These are phyloP conservation scores for Drosophila prolongata DNA, from an alignment of 2,888 invertebrate genomes.

Conservation along the genomic window DNA sequence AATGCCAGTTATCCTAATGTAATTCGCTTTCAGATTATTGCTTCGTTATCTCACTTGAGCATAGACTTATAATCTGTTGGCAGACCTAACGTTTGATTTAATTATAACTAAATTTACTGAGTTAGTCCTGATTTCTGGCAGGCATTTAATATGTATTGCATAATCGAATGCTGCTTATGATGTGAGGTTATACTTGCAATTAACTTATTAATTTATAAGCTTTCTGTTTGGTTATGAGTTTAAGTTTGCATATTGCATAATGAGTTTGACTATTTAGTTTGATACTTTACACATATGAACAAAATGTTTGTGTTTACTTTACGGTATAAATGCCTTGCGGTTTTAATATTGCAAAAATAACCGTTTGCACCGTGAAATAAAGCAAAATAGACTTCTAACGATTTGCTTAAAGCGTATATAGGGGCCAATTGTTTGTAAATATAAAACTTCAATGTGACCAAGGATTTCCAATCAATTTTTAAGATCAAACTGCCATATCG, in stretches of 20 bases:
- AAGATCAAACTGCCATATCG: background rate
- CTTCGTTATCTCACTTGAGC: conserved; percentile 1
- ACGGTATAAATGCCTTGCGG: too few species aligned
- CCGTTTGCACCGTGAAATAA: too few species aligned
- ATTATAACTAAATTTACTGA: background rate
- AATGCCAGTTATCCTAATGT: background rate
- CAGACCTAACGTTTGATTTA: conserved; percentile 5
- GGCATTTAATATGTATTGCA: conserved; percentile 20
- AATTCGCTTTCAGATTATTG: background rate
- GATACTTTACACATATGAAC: background rate
- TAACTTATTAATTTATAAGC: conserved; percentile 10
- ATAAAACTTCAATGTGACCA: background rate
- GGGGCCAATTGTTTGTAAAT: background rate
- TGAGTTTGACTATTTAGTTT: too few species aligned
- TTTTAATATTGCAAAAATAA: too few species aligned
- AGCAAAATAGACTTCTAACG: too few species aligned
- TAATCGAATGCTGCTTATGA: conserved; percentile 12
- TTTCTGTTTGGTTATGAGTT: background rate
- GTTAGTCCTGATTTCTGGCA: background rate
- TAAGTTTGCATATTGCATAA: background rate
- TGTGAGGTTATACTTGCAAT: background rate
- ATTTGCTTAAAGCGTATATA: too few species aligned
- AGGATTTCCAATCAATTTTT: conserved; percentile 4
- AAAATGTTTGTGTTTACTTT: background rate
- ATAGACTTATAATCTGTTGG: background rate